Percentiles rank a stretch among this genome's conserved stretches.
Evolutionary conservation across 2,113 vertebrate species (phyloP).

Genomic region (Chrysemys picta): DNA sequence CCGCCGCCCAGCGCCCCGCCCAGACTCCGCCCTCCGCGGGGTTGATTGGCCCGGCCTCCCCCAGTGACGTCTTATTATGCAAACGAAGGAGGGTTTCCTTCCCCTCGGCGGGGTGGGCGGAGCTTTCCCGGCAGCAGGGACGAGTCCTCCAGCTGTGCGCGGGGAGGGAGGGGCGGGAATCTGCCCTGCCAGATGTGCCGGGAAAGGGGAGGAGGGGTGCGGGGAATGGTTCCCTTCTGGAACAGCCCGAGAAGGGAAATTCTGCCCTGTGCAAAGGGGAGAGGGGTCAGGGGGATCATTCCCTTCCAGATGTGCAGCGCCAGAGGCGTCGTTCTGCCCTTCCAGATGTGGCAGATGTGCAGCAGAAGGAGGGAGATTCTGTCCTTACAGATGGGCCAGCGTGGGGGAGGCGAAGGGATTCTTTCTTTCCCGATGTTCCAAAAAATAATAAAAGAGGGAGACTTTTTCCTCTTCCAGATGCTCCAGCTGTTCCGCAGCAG

Average conservation of each 20-base stretch:
- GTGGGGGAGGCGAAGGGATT: not conserved
- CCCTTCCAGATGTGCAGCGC: not conserved
- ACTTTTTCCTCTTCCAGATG: not conserved
- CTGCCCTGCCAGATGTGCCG: no score
- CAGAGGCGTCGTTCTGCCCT: no score
- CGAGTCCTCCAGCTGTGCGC: not conserved
- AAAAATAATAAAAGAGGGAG: not conserved
- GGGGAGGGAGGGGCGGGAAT: no score
- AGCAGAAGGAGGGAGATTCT: not conserved
- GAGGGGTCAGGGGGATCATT: not conserved
- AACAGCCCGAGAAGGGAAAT: not conserved
- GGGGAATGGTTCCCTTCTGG: no score
- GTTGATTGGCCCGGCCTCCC: not conserved
- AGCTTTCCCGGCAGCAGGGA: not conserved
- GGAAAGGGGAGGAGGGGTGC: not conserved
- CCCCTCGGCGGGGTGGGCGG: not conserved
- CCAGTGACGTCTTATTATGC: not conserved
- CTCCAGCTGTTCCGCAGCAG: not conserved
- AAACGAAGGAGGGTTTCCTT: not conserved
- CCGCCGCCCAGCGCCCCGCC: not conserved
- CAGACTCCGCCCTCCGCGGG: not conserved
- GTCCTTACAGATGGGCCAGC: not conserved
- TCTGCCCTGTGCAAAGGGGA: not conserved
- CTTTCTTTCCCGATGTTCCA: not conserved
- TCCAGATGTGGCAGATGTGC: not conserved